Evolutionary conservation across 2,888 invertebrate genomes (phyloP), one percentile per base, ranked within the genome.

Genomic region (Lepetodrilus schrolli): DNA sequence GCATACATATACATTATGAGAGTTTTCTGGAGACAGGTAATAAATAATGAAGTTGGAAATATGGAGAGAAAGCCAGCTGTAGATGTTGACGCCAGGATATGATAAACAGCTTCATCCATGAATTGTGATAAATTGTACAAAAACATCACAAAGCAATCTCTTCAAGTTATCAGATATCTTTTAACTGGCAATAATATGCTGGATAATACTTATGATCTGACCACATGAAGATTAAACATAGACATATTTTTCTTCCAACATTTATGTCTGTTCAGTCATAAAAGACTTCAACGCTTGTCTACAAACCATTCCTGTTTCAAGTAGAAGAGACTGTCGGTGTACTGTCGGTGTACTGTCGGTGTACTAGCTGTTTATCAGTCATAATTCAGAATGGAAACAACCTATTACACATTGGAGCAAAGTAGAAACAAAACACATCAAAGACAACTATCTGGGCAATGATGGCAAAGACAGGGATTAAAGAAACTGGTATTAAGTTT

Each of bases 121-220:
- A 58, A 30, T 30, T 58, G 30, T 58, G 30, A 58, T 34, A 30
- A 34, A n/a, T 17, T 34, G 26, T 30, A 10, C 17, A 58, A 58
- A 58, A 58, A 58, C 34, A 58, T 58, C 58, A 58, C 30, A 58
- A 51, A 30, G 30, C 17, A 58, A 58, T 58, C 20, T n/a, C n/a
- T 23, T 4, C 26, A 58, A 26, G 30, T 34, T 26, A 58, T 58
- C 58, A 30, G 13, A 58, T 58, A 58, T 58, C 58, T 58, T 34
- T 51, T 58, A 58, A 58, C 30, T 58, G 23, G 26, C 58, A 26
- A 30, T 58, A 58, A 58, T 30, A 30, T 58, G 58, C 34, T 58
- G 58, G 34, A 30, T 26, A 26, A 58, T 30, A 58, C 34, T 58
- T 34, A 58, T 30, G 58, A 58, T 43, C 17, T 13, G 43, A 4